Conservation (phyloP, 2,888 invertebrate species). For the Cataglyphis livida region DNA sequence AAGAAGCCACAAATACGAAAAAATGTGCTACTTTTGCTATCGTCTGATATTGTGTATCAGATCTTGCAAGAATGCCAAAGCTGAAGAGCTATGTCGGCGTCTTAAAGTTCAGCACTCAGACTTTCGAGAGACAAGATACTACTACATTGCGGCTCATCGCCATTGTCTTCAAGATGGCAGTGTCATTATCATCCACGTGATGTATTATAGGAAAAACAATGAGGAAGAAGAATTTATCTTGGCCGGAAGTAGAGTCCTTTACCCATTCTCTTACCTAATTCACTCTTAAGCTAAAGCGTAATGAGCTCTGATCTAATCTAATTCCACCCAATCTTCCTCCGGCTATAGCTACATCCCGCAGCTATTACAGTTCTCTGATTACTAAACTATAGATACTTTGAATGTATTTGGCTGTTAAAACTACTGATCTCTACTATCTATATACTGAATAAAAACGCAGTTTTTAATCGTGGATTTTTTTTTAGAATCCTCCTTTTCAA, state of each 20-base stretch:
- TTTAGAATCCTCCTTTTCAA: neutral
- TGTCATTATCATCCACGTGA: slow-evolving; percentile 55
- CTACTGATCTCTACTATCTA: slow-evolving; percentile 34
- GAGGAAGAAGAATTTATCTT: slow-evolving; percentile 52
- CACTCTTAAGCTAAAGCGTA: slow-evolving; percentile 69
- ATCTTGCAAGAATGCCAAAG: slow-evolving; percentile 39
- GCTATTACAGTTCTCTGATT: slow-evolving; percentile 60
- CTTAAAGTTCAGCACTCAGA: slow-evolving; percentile 28
- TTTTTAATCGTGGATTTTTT: neutral
- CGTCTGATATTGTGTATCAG: slow-evolving; percentile 3
- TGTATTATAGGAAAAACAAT: slow-evolving; percentile 70
- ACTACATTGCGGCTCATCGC: slow-evolving; percentile 32
- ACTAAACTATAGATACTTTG: slow-evolving; percentile 60
- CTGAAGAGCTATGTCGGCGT: slow-evolving; percentile 9
- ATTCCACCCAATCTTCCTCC: slow-evolving; percentile 69
- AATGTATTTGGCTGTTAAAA: slow-evolving; percentile 54
- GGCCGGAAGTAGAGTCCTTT: neutral
- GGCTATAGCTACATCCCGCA: slow-evolving; percentile 58
- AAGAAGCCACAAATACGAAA: neutral
- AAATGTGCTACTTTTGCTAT: neutral
- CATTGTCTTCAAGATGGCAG: slow-evolving; percentile 48
- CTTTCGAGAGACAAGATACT: slow-evolving; percentile 35
- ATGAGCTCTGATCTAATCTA: slow-evolving; percentile 75
- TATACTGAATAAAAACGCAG: neutral
- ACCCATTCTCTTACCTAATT: slow-evolving; percentile 63